Base-by-base conservation (phyloP, 1,140 invertebrate species). In the Nixonia krombeini region DNA sequence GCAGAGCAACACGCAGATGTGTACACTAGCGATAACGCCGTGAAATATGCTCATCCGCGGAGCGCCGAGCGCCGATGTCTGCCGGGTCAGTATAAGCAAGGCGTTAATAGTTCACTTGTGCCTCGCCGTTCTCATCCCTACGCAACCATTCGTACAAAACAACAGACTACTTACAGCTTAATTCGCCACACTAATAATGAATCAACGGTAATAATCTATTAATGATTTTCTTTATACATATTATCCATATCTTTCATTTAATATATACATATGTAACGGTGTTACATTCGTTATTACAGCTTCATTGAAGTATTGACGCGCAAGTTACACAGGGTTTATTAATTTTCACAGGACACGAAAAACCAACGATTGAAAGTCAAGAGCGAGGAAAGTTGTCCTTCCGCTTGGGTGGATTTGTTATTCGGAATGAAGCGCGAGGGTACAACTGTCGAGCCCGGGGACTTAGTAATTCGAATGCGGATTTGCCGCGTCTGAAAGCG, bases 31-130 rank as follows among this genome's bases (percentile, higher is more conserved):
- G 76, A 80, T 80, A 81, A 74, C 71, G 66, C 67, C 56, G 42
- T 78, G 66, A 79, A 78, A 75, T 76, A 80, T 72, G 76, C 72
- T 80, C 73, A 81, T 80, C 79, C 80, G 42, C 45, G 63, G 55
- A 16, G 40, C 47, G 45, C 53, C 70, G 33, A 28, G 41, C 66
- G 53, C 37, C 50, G 23, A 38, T 35, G 42, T 64, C 25, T 47
- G 35, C 10, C 35, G 55, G 66, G 6, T 7, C 38, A 67, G 50
- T 58, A 63, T 69, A 69, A 63, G 17, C 15, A 41, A 58, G 66
- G 66, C 28, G 58, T 45, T 42, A 64, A 52, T 23, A 31, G 18
- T 29, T 59, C 33, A 8, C 10, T 12, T 23, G 9, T 28, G 28
- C n/a, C 8, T 10, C n/a, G 15, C 1, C 2, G 6, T 6, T 21